Evolutionary conservation across 2,888 invertebrate species (phyloP), one percentile per base, ranked within the genome.

Genomic region (Noctua comes): DNA sequence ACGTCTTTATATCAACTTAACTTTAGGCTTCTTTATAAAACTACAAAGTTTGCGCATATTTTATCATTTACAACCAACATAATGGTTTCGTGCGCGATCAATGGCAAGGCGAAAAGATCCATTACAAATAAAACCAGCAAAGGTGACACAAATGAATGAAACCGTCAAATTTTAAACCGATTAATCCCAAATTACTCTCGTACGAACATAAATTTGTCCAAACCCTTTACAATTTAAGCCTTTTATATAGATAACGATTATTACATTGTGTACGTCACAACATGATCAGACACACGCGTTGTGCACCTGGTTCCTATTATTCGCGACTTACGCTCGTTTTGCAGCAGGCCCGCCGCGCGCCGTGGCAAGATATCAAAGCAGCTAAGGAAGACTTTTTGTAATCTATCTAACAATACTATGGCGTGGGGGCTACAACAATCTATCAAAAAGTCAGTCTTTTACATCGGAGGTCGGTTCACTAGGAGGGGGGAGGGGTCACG

Each of bases 371-470:
- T 81, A 86, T 80, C 84, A 88, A 86, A 86, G 88, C 84, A 82
- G 79, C 86, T 88, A 88, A 89, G 92, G 92, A 91, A 91, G 91
- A 91, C 90, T 85, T 86, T 85, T 86, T 86, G 88, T 88, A 88
- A 85, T 83, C 80, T 86, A 90, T 85, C 90, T 90, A 91, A 91
- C 90, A 92, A 93, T 95, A 95, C 94, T 96, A 96, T 96, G 96
- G 96, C 96, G 92, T 90, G 91, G 90, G 92, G 92, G 93, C 92
- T 95, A 92, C 86, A 88, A 85, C 91, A 91, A 93, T 92, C 91
- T 95, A 95, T 93, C 92, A 93, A 94, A 94, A 93, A 95, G 93
- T 96, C 96, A 97, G 96, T 97, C 96, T 97, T 97, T 92, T 92
- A 83, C 85, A 91, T 96, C 96, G 96, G 96, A 96, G 96, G 96